Base-by-base conservation (phyloP, 2,797 vertebrate species). In the Eulemur rubriventer region DNA sequence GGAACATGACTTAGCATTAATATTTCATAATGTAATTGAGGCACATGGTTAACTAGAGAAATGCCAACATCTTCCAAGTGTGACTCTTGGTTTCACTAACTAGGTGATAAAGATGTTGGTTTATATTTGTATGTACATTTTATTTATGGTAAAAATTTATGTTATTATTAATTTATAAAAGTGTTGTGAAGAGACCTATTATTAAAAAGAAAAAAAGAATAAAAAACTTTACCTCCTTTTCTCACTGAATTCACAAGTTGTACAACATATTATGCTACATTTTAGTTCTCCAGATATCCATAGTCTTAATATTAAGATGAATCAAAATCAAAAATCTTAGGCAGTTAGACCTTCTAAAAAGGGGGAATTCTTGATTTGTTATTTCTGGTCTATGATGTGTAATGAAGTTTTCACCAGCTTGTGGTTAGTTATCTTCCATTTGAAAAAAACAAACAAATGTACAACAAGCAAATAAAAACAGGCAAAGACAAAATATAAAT, bases 111-210 rank as follows among this genome's bases (percentile, higher is more conserved):
- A 52, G n/a, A 38, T 28, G 2, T 26, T 69, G 26, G 24, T 55
- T 33, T 94, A 18, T 50, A 20, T 84, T 87, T 63, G 9, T 26
- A 76, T 28, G 22, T 2, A 55, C 13, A 70, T 67, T 22, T 46
- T 43, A 48, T 92, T 79, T 75, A 81, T 46, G 10, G 4, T 57
- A 73, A 97, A 94, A 65, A 22, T 91, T 30, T 84, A 80, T 48
- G 84, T 69, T 35, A 90, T 89, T 80, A 75, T 86, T 95, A 82
- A 91, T 93, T 94, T 95, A 76, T 7, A 90, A 46, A 52, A 76
- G 4, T 30, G 3, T 79, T 8, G n/a, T 22, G 16, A 92, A 86
- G 6, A 82, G 41, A 93, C 4, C 4, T n/a, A 14, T 17, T 7
- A 63, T 57, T 73, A n/a, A 55, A 11, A 89, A 79, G 10, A 61